phyloP scores from a whole-genome alignment of 2,113 vertebrate species.

The Fregata magnificens region DNA sequence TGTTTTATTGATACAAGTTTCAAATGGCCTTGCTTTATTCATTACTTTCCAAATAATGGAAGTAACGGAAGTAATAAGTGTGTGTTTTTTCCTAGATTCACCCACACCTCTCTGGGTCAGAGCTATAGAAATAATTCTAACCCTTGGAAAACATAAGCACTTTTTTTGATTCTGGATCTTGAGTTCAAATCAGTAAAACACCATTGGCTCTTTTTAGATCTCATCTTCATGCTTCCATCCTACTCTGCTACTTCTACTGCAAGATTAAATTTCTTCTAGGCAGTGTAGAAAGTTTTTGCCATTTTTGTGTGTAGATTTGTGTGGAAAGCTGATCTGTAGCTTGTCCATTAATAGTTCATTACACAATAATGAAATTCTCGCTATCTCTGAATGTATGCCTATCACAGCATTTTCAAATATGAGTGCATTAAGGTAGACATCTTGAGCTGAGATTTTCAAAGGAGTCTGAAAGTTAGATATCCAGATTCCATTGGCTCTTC shows the following conservation, averaged over 20 bases:
- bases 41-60: not conserved
- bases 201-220: not conserved
- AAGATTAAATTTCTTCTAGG: not conserved
- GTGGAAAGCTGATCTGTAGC: not conserved
- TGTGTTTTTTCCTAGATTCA: not conserved
- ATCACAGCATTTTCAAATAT: not conserved
- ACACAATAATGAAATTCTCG: not conserved
- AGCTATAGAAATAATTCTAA: not conserved
- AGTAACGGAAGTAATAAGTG: not conserved
- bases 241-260: not conserved
- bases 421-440: not conserved
- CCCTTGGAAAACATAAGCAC: not conserved
- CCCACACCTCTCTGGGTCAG: not conserved
- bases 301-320: not conserved
- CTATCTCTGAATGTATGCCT: not conserved
- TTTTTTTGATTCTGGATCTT: not conserved
- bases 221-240: not conserved
- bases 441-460: not conserved
- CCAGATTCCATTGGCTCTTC: not conserved
- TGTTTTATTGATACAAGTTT: not conserved
- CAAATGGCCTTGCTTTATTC: not conserved
- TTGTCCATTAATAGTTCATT: not conserved
- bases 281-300: not conserved
- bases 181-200: not conserved
- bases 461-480: not conserved